Evolutionary conservation across 2,797 vertebrate genomes (phyloP).

Genomic region (Crenuchus spilurus): DNA sequence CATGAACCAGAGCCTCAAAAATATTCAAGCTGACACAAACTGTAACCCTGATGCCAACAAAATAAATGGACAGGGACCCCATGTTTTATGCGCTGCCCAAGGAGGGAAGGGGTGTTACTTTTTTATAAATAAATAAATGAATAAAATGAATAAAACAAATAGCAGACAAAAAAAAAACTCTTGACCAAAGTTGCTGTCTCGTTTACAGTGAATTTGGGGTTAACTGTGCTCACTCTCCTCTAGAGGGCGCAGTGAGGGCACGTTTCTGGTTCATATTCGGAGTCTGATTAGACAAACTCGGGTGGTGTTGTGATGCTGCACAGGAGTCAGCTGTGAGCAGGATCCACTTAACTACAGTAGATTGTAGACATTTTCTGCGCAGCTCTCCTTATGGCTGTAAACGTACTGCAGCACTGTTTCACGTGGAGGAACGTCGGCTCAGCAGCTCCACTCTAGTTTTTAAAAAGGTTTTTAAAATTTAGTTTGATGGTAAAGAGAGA

Average conservation of each 20-base stretch:
- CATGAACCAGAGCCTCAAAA: constrained; percentile 73
- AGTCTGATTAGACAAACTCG: constrained; percentile 87
- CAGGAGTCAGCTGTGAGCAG: constrained; percentile 88
- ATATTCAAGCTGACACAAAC: constrained; percentile 76
- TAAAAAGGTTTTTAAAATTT: constrained; percentile 88
- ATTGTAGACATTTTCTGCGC: constrained; percentile 97
- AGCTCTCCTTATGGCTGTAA: constrained; percentile 89
- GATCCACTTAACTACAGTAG: constrained; percentile 93
- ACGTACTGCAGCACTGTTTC: constrained; percentile 91
- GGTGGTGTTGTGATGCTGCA: constrained; percentile 84
- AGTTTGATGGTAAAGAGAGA: constrained; percentile 95
- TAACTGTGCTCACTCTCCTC: constrained; percentile 84
- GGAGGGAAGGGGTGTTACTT: constrained; percentile 83
- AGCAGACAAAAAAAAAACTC: constrained; percentile 87
- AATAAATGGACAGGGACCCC: constrained; percentile 78
- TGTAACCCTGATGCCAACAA: constrained; percentile 74
- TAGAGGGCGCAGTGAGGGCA: constrained; percentile 75
- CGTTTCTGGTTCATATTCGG: constrained; percentile 77
- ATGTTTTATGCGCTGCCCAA: constrained; percentile 89
- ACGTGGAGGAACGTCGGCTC: constrained; percentile 85
- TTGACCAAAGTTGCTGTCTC: constrained; percentile 99
- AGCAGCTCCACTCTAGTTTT: constrained; percentile 93
- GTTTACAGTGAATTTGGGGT: constrained; percentile 99
- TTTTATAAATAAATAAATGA: constrained; percentile 85
- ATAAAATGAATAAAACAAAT: constrained; percentile 81